Conservation (phyloP, 2,888 invertebrate species). For the Patella depressa region DNA sequence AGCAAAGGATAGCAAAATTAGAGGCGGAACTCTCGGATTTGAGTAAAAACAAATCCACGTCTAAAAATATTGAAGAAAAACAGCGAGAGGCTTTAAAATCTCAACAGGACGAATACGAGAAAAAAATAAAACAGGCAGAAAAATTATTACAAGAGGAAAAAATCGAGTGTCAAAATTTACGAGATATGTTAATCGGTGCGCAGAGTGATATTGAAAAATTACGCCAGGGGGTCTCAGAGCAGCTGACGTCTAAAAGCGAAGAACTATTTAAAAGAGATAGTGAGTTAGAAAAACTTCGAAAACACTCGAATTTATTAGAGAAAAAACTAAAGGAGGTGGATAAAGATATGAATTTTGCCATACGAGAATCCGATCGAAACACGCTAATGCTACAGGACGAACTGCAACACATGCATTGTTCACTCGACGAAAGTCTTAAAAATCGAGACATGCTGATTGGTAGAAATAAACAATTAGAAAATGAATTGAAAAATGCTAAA, state of each 20-base stretch:
- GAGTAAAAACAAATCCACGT: conserved; percentile 45
- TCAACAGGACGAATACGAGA: conserved; percentile 40
- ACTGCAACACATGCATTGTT: conserved; percentile 50
- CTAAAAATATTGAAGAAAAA: conserved; percentile 26
- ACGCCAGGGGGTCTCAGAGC: conserved; percentile 51
- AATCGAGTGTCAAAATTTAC: conserved; percentile 58
- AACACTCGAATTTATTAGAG: conserved; percentile 50
- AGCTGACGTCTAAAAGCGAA: conserved; percentile 50
- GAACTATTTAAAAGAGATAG: conserved; percentile 50
- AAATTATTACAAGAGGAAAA: conserved; percentile 59
- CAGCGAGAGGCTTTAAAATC: conserved; percentile 14
- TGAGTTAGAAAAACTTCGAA: conserved; percentile 53
- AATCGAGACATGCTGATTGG: conserved; percentile 51
- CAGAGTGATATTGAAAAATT: conserved; percentile 66
- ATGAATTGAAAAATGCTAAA: conserved; percentile 57
- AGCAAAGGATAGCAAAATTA: conserved; percentile 43
- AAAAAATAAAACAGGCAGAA: conserved; percentile 48
- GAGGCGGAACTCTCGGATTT: conserved; percentile 44
- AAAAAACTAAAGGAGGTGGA: conserved; percentile 51
- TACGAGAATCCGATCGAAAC: conserved; percentile 51
- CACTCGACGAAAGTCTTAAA: conserved; percentile 57
- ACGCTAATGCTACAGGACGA: conserved; percentile 58
- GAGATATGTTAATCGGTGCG: conserved; percentile 64
- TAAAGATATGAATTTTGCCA: conserved; percentile 42
- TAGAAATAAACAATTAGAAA: conserved; percentile 60